Conservation (phyloP, 2,113 vertebrate species). For the Peromyscus maniculatus region DNA sequence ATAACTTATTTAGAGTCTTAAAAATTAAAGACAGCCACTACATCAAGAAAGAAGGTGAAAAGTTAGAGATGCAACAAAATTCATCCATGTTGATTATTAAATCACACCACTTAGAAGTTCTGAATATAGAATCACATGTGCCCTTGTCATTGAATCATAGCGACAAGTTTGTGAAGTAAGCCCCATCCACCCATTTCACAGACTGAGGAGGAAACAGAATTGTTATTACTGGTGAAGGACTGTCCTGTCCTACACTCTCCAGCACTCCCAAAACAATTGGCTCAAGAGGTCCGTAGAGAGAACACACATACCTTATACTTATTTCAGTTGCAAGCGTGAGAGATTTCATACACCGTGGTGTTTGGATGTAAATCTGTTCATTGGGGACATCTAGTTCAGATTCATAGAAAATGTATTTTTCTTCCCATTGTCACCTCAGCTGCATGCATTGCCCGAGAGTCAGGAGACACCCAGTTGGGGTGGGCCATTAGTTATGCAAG, state of each 20-base stretch:
- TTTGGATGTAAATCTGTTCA: background rate
- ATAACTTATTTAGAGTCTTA: background rate
- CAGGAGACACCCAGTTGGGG: accelerated
- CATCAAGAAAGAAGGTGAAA: background rate
- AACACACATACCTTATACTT: background rate
- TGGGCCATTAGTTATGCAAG: too few relatives aligned
- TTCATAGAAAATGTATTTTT: background rate
- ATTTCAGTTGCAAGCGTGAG: background rate
- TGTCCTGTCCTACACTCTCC: background rate
- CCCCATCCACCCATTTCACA: background rate
- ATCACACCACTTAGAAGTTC: background rate
- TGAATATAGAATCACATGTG: background rate
- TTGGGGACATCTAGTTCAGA: background rate
- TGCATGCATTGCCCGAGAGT: background rate
- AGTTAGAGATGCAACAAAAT: background rate
- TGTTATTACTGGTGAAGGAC: background rate
- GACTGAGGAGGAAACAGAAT: background rate
- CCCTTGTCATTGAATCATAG: background rate
- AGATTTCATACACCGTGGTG: background rate
- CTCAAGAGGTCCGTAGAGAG: background rate
- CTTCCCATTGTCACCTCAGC: background rate
- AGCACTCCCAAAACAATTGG: background rate
- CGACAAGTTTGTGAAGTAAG: background rate
- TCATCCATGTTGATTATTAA: background rate
- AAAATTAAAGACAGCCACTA: background rate